These are phyloP conservation scores for Laspeyria flexula DNA, from an alignment of 2,888 invertebrate species.

Conservation along the genomic window DNA sequence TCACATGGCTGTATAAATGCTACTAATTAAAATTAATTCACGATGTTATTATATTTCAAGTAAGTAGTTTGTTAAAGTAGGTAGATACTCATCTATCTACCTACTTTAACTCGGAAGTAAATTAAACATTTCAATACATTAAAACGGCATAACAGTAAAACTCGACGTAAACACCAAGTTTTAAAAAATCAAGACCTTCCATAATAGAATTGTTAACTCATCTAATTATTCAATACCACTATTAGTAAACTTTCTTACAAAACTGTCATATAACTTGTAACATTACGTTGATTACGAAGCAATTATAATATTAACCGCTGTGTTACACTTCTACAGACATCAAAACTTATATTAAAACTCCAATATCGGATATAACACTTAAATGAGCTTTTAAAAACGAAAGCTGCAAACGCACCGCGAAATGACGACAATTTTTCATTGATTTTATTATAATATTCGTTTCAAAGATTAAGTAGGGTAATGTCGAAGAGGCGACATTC, in stretches of 20 bases:
- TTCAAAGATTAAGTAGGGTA: constrained; percentile 40
- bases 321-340: background rate
- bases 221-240: too few species aligned
- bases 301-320: background rate
- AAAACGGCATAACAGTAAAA: too few species aligned
- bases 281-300: background rate
- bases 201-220: too few species aligned
- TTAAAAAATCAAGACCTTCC: too few species aligned
- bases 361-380: constrained; percentile 10
- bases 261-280: background rate
- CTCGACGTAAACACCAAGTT: too few species aligned
- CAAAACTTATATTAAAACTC: background rate
- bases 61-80: too few species aligned
- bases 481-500: constrained; percentile 25
- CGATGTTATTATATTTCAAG: too few species aligned
- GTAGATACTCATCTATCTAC: too few species aligned
- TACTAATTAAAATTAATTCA: too few species aligned
- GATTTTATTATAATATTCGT: constrained; percentile 43
- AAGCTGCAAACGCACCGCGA: constrained; percentile 28
- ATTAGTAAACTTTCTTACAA: background rate
- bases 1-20: too few species aligned
- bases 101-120: too few species aligned
- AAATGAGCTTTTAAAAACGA: constrained; percentile 29
- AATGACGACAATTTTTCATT: constrained; percentile 43
- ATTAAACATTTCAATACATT: too few species aligned